phyloP scores from a whole-genome alignment of 2,888 invertebrate species.

The Eudasyphora cyanicolor region DNA sequence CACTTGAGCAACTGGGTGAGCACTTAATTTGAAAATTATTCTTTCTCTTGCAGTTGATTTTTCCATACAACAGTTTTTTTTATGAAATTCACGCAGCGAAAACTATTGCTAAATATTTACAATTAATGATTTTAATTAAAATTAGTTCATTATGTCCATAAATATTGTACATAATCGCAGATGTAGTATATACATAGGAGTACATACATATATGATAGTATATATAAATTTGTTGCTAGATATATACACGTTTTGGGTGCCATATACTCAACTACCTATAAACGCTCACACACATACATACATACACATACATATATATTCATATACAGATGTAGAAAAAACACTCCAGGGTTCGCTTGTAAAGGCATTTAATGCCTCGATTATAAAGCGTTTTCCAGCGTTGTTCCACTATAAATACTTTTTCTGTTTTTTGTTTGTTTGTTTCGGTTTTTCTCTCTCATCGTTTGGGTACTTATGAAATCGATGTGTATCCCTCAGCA shows the following conservation, averaged over 20 bases:
- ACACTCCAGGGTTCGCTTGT: conserved; percentile 57
- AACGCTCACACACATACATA: no score
- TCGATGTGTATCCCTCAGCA: conserved; percentile 60
- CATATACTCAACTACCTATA: no score
- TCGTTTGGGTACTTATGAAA: conserved; percentile 56
- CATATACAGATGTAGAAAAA: conserved; percentile 30
- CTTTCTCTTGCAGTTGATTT: conserved; percentile 4
- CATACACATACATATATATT: neutral
- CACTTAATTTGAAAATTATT: conserved; percentile 26
- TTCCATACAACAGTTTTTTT: neutral
- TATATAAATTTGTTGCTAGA: no score
- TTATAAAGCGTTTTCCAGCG: conserved; percentile 48
- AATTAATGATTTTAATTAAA: conserved; percentile 57
- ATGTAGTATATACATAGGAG: no score
- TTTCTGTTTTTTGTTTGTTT: conserved; percentile 28
- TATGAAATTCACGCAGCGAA: neutral
- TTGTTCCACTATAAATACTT: conserved; percentile 35
- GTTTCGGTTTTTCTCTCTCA: conserved; percentile 41
- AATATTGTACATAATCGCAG: neutral
- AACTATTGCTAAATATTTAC: conserved; percentile 49
- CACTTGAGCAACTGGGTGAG: conserved; percentile 4
- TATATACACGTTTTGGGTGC: no score
- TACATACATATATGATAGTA: neutral
- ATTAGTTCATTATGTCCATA: conserved; percentile 49
- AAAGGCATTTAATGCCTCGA: conserved; percentile 58